Conservation (phyloP, 2,113 vertebrate genomes). For the Lanius ludovicianus region DNA sequence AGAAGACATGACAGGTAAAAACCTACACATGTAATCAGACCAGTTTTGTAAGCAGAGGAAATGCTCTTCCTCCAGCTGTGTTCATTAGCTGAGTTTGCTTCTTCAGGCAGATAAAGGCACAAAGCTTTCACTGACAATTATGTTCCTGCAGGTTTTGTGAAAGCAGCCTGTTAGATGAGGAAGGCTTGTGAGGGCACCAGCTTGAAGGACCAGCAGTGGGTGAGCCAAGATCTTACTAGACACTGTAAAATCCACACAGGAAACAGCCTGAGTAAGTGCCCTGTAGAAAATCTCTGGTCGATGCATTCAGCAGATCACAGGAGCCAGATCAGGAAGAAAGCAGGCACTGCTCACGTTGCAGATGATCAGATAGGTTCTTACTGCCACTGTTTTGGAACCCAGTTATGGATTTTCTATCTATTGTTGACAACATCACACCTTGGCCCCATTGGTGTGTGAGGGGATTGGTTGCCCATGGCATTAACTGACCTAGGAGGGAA, state of each 20-base stretch:
- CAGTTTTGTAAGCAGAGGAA: neutral
- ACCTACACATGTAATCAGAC: neutral
- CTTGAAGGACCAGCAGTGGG: neutral
- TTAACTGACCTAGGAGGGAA: neutral
- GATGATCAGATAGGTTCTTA: neutral
- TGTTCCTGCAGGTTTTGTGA: neutral
- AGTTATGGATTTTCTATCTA: neutral
- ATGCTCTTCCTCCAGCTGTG: neutral
- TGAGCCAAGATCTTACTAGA: neutral
- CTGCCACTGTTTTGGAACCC: neutral
- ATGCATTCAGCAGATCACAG: neutral
- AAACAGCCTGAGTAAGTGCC: neutral
- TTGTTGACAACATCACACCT: neutral
- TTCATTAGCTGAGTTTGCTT: neutral
- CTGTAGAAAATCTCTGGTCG: neutral
- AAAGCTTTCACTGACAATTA: neutral
- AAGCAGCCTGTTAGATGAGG: neutral
- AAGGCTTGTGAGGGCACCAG: neutral
- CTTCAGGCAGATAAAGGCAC: neutral
- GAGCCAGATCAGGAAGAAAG: neutral
- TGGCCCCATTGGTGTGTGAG: accelerated
- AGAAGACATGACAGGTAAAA: neutral
- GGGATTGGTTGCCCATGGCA: neutral
- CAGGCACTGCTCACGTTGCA: neutral
- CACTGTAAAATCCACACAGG: neutral